Conservation (phyloP, 2,888 invertebrate species). For the Bombylius discolor region DNA sequence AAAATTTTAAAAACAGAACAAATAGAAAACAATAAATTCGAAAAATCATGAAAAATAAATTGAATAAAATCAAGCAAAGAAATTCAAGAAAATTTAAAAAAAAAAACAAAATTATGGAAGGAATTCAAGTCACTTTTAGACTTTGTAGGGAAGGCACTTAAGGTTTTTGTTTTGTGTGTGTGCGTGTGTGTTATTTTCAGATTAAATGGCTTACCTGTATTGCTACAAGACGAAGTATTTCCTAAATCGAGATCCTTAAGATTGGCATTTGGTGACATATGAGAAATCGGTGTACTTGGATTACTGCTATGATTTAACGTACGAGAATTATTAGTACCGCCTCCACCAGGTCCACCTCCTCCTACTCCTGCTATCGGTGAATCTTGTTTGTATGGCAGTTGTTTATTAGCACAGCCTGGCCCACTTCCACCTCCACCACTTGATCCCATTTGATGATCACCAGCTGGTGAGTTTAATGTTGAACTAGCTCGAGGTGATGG, state of each 20-base stretch:
- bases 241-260: constrained; percentile 29
- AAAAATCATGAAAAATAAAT: no score
- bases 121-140: no score
- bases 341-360: constrained; percentile 18
- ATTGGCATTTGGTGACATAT: constrained; percentile 45
- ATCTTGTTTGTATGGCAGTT: constrained; percentile 43
- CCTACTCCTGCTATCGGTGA: constrained; percentile 37
- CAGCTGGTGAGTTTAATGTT: constrained; percentile 54
- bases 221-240: constrained; percentile 7
- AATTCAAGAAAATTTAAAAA: no score
- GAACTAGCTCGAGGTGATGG: constrained; percentile 58
- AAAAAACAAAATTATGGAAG: no score
- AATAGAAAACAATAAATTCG: not conserved
- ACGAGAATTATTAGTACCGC: constrained; percentile 11
- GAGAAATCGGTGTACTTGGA: constrained; percentile 56
- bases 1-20: not conserved
- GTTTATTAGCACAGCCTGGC: constrained; percentile 13
- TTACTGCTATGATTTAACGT: constrained; percentile 48
- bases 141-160: not conserved
- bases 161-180: not conserved
- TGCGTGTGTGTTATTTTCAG: no score
- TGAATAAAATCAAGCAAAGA: no score
- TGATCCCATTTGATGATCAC: constrained; percentile 39
- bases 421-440: constrained; percentile 7
- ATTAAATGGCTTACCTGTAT: constrained; percentile 13